Base-by-base conservation (phyloP, 2,797 vertebrate genomes). In the Podargus strigoides region DNA sequence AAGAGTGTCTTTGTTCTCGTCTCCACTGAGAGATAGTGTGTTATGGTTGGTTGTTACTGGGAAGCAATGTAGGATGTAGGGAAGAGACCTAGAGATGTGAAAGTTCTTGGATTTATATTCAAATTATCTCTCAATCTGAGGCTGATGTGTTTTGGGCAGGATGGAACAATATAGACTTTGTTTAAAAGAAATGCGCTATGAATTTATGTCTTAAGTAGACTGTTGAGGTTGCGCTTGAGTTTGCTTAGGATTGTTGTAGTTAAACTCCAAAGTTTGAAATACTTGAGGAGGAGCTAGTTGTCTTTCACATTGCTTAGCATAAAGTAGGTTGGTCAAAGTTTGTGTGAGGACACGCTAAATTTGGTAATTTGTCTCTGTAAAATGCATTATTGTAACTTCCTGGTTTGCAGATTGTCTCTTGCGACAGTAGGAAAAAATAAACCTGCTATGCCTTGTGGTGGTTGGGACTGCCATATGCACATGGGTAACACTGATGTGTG, bases 51-150 rank as follows among this genome's bases (percentile, higher is more conserved):
- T 32, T 75, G 52, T 91, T 91, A 55, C 50, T 82, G 39, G 42
- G 59, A 76, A 95, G 73, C 67, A 93, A 21, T 70, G 64, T 14
- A 52, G 55, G 39, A 37, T 82, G n/a, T 46, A 36, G n/a, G 50
- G 46, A 53, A 72, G 50, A 83, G 63, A 50, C 37, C 30, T 47
- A 83, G 52, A 79, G 34, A 64, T 3, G 6, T 78, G 59, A 19
- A 94, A n/a, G 34, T 64, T 83, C n/a, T 83, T 78, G 52, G 26
- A 62, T 89, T 94, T 92, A 34, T 80, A 14, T 79, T 92, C 80
- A 32, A 75, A 21, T 81, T 90, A 7, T 88, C n/a, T 50, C n/a
- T 49, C 7, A 34, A 10, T 75, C 14, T 36, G 59, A 55, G 39
- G 53, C 39, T 37, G 28, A 12, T 28, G 3, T 5, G 1, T 70